Evolutionary conservation across 2,797 vertebrate species (phyloP), one percentile per base, ranked within the genome.

Genomic region (Emys orbicularis): DNA sequence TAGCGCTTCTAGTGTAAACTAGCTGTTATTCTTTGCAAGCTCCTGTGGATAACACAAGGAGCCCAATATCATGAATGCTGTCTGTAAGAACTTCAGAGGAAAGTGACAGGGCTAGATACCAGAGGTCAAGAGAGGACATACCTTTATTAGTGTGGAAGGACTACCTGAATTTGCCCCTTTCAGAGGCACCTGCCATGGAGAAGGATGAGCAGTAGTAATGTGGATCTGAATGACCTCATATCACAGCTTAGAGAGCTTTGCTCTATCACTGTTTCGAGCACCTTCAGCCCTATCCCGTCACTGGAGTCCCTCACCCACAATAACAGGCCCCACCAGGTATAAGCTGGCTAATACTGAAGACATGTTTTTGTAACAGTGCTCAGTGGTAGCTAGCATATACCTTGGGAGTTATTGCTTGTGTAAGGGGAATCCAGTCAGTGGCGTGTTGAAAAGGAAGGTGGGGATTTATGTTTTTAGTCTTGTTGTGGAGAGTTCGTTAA

Each of bases 351-450:
- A 31, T 9, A 65, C 9, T 83, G 37, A 93, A 49, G 56, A 44
- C 1, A 3, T 4, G 6, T 1, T 65, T 92, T 44, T 23, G 9
- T 25, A 50, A 90, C 61, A 83, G 34, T 31, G 50, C 2, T 72
- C 29, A 61, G 6, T 23, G 6, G 1, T 1, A 68, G 8, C 1
- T 74, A 8, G 1, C 16, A 65, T n/a, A 2, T 3, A 0, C 47
- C 44, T 68, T 37, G 18, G 18, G 44, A 90, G 19, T 52, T 5
- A 47, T 3, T 23, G 18, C 23, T 34, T 79, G 25, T 34, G 80
- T 41, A 56, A 57, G 9, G 37, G 37, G 23, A 74, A 74, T 44
- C 37, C 25, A 34, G n/a, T 27, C 44, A 41, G 31, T 34, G 10
- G 34, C 15, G 37, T 34, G 25, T 34, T 79, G 57, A 50, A 31